phyloP scores from a whole-genome alignment of 2,888 invertebrate species.

The Prosapia bicincta region DNA sequence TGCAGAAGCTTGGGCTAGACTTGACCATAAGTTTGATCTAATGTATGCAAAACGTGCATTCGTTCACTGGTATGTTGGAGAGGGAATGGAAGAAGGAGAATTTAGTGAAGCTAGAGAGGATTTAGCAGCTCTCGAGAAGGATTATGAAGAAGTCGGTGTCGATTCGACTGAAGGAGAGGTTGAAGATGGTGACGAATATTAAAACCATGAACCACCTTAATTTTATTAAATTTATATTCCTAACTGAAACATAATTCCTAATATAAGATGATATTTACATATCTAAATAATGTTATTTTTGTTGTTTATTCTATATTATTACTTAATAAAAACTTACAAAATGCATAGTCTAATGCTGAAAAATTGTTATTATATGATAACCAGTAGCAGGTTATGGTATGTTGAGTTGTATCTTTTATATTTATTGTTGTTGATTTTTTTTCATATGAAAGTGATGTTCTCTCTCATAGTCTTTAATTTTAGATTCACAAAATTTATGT shows the following conservation, averaged over 20 bases:
- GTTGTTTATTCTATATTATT: too few relatives aligned
- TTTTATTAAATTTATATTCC: background rate
- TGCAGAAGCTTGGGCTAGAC: conserved; percentile 62
- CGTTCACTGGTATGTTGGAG: conserved; percentile 74
- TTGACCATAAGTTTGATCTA: conserved; percentile 64
- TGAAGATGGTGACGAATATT: conserved; percentile 76
- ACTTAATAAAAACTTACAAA: too few relatives aligned
- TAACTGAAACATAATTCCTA: background rate
- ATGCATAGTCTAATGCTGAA: too few relatives aligned
- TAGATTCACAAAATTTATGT: too few relatives aligned
- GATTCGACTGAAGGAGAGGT: conserved; percentile 78
- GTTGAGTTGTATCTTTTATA: too few relatives aligned
- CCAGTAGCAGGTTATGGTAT: too few relatives aligned
- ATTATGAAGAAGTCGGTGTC: conserved; percentile 86
- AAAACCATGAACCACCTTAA: conserved; percentile 43
- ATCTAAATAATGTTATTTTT: too few relatives aligned
- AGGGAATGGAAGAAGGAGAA: conserved; percentile 80
- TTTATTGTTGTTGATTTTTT: too few relatives aligned
- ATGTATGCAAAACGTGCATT: conserved; percentile 67
- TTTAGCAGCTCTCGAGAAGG: conserved; percentile 75
- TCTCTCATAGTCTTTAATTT: too few relatives aligned
- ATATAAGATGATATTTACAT: background rate
- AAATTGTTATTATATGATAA: too few relatives aligned
- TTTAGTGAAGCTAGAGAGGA: conserved; percentile 52
- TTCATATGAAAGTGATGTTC: too few relatives aligned